Evolutionary conservation across 2,797 vertebrate species (phyloP).

Genomic region (Rhabdophis nuchalis): DNA sequence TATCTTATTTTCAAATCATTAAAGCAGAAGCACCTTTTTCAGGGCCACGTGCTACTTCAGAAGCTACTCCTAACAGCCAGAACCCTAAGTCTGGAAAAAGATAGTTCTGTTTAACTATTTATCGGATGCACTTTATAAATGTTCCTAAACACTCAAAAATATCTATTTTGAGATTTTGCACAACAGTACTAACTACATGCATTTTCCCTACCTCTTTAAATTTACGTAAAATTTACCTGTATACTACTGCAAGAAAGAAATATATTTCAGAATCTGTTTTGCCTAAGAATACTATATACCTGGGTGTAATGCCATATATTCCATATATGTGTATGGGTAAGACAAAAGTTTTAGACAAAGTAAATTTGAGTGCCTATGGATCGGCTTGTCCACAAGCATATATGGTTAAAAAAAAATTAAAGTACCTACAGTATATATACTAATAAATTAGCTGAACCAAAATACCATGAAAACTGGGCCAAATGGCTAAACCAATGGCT

Average conservation of each 20-base stretch:
- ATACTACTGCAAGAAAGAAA: neutral
- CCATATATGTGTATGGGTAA: neutral
- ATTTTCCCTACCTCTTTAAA: neutral
- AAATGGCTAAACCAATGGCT: neutral
- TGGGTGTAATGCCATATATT: neutral
- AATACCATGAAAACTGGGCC: neutral
- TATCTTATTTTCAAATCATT: neutral
- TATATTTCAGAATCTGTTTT: neutral
- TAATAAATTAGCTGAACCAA: neutral
- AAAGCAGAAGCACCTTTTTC: neutral
- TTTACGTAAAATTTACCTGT: neutral
- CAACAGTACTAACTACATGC: neutral
- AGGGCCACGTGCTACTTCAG: neutral
- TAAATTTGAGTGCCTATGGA: neutral
- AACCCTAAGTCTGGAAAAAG: neutral
- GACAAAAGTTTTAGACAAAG: neutral
- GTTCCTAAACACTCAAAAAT: neutral
- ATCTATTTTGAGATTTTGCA: neutral
- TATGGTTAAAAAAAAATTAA: neutral
- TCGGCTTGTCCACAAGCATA: neutral
- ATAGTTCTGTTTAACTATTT: neutral
- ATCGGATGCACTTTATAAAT: neutral
- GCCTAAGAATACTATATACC: neutral
- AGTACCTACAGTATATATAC: neutral
- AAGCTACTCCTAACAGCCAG: neutral